phyloP scores from a whole-genome alignment of 2,113 vertebrate species.

The Aleadryas rufinucha region DNA sequence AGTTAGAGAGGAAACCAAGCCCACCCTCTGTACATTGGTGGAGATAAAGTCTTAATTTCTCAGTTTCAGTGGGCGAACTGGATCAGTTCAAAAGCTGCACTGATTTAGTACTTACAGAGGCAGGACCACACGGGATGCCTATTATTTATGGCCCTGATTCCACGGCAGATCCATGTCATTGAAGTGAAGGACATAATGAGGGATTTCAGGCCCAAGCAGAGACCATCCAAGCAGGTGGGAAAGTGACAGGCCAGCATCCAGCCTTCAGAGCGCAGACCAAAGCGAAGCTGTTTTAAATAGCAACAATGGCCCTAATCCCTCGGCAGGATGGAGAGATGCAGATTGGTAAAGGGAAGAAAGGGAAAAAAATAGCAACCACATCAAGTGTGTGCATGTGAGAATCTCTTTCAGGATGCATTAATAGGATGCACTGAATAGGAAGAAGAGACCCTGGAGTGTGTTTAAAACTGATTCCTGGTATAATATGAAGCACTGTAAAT shows the following conservation, averaged over 20 bases:
- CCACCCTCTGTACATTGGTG: neutral
- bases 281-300: conserved; percentile 30
- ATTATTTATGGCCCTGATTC: conserved; percentile 19
- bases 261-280: conserved; percentile 40
- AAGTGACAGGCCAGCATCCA: conserved; percentile 12
- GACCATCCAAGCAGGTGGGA: conserved; percentile 45
- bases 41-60: neutral
- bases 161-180: neutral
- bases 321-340: conserved; percentile 12
- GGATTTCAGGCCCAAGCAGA: conserved; percentile 51
- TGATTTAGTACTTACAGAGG: neutral
- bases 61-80: neutral
- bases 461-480: conserved; percentile 21
- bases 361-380: conserved; percentile 17
- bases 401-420: conserved; percentile 36
- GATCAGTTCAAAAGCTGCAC: neutral
- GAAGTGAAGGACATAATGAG: conserved; percentile 53
- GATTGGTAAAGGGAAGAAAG: conserved; percentile 28
- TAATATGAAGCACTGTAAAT: neutral
- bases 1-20: neutral
- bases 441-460: conserved; percentile 48
- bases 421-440: conserved; percentile 53
- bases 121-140: neutral
- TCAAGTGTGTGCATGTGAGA: conserved; percentile 1
- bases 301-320: conserved; percentile 42